Conservation (phyloP, 2,888 invertebrate genomes). For the Callimorpha dominula region DNA sequence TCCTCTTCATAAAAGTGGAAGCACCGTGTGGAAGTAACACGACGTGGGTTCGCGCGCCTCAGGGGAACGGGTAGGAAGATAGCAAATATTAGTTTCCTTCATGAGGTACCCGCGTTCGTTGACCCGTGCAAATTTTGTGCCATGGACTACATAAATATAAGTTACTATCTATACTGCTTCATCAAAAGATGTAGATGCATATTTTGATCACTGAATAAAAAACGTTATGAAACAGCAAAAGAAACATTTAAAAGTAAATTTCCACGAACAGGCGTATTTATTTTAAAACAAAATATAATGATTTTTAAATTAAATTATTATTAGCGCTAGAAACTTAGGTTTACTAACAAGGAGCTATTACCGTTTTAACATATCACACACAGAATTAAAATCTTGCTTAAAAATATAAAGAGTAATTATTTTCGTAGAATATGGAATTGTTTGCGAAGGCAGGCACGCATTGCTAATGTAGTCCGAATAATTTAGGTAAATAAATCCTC, state of each 20-base stretch:
- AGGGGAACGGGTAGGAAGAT: slow-evolving; percentile 78
- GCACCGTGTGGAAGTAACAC: slow-evolving; percentile 75
- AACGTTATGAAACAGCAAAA: slow-evolving; percentile 3
- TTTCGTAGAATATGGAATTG: slow-evolving; percentile 57
- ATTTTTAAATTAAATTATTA: background rate
- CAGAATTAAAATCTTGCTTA: slow-evolving; percentile 6
- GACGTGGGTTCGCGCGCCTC: slow-evolving; percentile 71
- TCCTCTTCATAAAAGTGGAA: slow-evolving; percentile 58
- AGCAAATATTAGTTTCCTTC: slow-evolving; percentile 82
- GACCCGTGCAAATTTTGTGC: slow-evolving; percentile 78
- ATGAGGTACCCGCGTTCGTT: slow-evolving; percentile 76
- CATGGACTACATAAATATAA: background rate
- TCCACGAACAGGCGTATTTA: background rate
- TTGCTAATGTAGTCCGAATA: slow-evolving; percentile 77
- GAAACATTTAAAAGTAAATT: background rate
- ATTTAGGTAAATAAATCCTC: slow-evolving; percentile 82
- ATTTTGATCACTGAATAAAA: slow-evolving; percentile 19
- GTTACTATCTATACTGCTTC: slow-evolving; percentile 62
- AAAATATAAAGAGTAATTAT: slow-evolving; percentile 27
- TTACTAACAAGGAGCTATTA: background rate
- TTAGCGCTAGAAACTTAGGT: background rate
- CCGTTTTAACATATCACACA: slow-evolving; percentile 3
- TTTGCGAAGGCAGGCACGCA: slow-evolving; percentile 66
- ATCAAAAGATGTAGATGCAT: slow-evolving; percentile 33
- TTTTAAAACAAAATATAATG: background rate